A percentile compares a stretch with the other conserved stretches of the same genome.
Evolutionary conservation across 2,797 vertebrate genomes (phyloP).

Genomic region (Nasua narica): DNA sequence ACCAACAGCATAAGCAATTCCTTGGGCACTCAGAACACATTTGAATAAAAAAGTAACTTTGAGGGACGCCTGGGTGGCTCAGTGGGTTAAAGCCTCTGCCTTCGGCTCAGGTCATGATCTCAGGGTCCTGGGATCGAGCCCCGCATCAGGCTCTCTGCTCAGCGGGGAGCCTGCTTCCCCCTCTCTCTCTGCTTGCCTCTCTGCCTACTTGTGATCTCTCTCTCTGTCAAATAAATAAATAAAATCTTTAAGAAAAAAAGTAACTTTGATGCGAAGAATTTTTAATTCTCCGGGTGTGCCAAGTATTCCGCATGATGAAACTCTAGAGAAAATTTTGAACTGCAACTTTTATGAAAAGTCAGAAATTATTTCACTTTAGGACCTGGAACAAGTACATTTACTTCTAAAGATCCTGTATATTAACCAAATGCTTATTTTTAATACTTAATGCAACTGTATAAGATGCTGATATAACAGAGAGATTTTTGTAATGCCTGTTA

Average conservation of each 20-base stretch:
- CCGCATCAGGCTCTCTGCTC: too few species aligned
- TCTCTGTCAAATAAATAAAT: too few species aligned
- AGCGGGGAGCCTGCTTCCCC: too few species aligned
- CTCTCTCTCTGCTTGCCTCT: too few species aligned
- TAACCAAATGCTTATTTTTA: background rate
- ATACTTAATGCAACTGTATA: background rate
- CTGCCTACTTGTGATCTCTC: too few species aligned
- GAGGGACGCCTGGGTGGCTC: too few species aligned
- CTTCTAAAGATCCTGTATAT: background rate
- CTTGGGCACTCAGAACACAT: background rate
- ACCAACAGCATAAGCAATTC: background rate
- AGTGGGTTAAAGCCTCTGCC: too few species aligned
- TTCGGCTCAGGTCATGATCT: too few species aligned
- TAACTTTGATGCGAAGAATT: constrained; percentile 22
- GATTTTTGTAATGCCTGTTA: background rate
- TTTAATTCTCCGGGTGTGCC: background rate
- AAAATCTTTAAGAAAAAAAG: too few species aligned
- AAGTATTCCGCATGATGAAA: background rate
- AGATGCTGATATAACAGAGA: background rate
- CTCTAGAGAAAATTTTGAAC: constrained; percentile 19
- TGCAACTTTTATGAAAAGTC: background rate
- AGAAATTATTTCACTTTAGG: background rate
- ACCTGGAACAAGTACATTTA: background rate
- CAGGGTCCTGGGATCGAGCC: too few species aligned
- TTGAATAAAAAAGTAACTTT: constrained; percentile 57